These are phyloP conservation scores for Tinea pellionella DNA, from an alignment of 2,888 invertebrate genomes.

Conservation along the genomic window DNA sequence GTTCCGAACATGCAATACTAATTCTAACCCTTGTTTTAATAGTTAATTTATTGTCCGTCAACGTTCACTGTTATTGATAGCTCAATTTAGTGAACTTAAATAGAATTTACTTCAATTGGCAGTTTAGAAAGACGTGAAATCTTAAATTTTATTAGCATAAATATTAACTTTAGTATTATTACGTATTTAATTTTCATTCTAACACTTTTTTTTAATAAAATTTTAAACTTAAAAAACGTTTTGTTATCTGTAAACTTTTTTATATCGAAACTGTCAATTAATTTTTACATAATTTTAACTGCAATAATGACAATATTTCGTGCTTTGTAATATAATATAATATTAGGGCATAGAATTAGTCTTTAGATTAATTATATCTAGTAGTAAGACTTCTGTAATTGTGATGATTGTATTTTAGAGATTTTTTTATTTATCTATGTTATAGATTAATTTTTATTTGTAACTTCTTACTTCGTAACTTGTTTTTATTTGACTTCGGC, in stretches of 20 bases:
- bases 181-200: too few species aligned
- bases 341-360: not conserved
- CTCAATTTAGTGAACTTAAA: not conserved
- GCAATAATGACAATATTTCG: conserved; percentile 57
- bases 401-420: not conserved
- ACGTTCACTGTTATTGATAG: not conserved
- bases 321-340: conserved; percentile 39
- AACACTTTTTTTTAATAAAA: too few species aligned
- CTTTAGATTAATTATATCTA: not conserved
- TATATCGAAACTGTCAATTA: too few species aligned
- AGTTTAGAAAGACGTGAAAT: not conserved
- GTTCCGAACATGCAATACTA: not conserved
- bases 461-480: too few species aligned
- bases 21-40: not conserved
- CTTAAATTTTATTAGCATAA: not conserved
- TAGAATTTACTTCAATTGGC: not conserved
- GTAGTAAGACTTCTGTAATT: not conserved
- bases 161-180: too few species aligned
- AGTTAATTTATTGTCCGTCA: not conserved
- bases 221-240: too few species aligned
- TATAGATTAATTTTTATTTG: too few species aligned
- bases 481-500: too few species aligned
- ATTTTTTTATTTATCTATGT: not conserved
- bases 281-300: conserved; percentile 16
- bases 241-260: too few species aligned